These are phyloP conservation scores for Phorcus lineatus DNA, from an alignment of 2,888 invertebrate species.

Conservation along the genomic window DNA sequence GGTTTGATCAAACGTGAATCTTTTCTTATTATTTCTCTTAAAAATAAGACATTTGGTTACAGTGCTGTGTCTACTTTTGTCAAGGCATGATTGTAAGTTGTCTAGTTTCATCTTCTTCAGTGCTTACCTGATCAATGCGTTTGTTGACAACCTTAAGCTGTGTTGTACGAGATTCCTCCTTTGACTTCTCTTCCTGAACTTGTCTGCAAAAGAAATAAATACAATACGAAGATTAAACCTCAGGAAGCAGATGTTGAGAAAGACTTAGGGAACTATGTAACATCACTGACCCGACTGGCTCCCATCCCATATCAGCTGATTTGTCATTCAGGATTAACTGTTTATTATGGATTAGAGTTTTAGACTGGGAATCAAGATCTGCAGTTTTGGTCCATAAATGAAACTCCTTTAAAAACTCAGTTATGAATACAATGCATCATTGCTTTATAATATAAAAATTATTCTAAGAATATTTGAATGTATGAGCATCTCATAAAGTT, in stretches of 20 bases:
- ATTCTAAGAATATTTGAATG: no score
- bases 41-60: no score
- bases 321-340: not conserved
- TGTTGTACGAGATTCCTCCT: constrained; percentile 49
- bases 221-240: constrained; percentile 2
- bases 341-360: not conserved
- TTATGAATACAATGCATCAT: no score
- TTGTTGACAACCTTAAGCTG: constrained; percentile 52
- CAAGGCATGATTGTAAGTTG: no score
- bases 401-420: no score
- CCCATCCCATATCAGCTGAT: not conserved
- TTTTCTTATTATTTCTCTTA: no score
- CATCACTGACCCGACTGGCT: not conserved
- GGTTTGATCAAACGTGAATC: no score
- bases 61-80: no score
- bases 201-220: constrained; percentile 46
- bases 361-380: no score
- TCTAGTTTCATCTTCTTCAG: not conserved
- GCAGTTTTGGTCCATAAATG: no score
- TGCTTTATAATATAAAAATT: no score
- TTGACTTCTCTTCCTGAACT: constrained; percentile 56
- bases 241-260: constrained; percentile 4
- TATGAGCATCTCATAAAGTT: no score
- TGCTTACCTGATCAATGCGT: constrained; percentile 52
- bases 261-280: not conserved